Evolutionary conservation across 2,888 invertebrate genomes (phyloP).

Genomic region (Tridacna gigas): DNA sequence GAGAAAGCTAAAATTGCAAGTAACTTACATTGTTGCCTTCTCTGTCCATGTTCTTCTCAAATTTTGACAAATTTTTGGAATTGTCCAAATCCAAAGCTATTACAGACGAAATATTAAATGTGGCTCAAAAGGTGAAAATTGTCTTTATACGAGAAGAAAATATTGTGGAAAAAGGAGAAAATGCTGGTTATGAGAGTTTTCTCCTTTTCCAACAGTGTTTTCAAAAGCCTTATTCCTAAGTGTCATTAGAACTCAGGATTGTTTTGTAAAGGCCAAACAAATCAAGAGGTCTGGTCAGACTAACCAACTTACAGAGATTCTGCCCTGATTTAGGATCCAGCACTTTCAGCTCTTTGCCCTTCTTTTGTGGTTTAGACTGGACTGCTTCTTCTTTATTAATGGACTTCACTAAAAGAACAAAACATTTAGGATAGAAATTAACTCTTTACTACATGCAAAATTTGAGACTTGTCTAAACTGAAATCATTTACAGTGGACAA

Average conservation of each 20-base stretch:
- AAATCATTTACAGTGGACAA: no score
- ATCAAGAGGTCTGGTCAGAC: background rate
- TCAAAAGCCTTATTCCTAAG: background rate
- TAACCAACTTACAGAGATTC: conserved; percentile 88
- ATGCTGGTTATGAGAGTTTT: background rate
- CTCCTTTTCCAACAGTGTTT: conserved; percentile 6
- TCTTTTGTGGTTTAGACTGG: conserved; percentile 88
- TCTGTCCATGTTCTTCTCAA: no score
- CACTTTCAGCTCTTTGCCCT: conserved; percentile 95
- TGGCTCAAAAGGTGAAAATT: no score
- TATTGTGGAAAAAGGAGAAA: background rate
- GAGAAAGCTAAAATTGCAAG: no score
- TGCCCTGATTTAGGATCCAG: conserved; percentile 97
- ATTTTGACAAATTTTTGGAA: no score
- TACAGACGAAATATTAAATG: no score
- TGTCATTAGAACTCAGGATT: background rate
- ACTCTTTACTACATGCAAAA: no score
- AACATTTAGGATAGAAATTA: no score
- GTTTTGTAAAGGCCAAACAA: background rate
- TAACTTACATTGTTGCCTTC: no score
- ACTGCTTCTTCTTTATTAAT: conserved; percentile 80
- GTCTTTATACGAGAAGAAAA: no score
- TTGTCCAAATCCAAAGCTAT: no score
- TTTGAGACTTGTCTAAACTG: no score
- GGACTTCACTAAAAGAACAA: conserved; percentile 69